Percentiles rank a stretch among this genome's conserved stretches.
phyloP scores from a whole-genome alignment of 92 coral and sea anemone species.

The Ricordea florida region DNA sequence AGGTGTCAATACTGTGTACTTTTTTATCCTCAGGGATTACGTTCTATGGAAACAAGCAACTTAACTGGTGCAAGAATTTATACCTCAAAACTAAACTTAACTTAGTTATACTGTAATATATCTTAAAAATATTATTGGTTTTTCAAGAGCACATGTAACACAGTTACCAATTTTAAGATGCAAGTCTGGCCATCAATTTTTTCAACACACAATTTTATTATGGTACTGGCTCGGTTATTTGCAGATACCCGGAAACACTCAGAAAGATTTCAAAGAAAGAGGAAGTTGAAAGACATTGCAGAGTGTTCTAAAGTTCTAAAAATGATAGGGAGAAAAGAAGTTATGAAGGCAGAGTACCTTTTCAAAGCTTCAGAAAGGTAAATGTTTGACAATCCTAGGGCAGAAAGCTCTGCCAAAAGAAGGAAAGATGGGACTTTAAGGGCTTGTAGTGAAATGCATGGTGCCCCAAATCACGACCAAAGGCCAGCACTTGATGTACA shows the following conservation, averaged over 20 bases:
- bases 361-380: slow-evolving; percentile 12
- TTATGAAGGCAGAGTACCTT: neutral
- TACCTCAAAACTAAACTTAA: too few species aligned
- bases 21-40: too few species aligned
- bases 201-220: too few species aligned
- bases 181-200: too few species aligned
- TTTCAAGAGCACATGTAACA: too few species aligned
- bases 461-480: slow-evolving; percentile 32
- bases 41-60: too few species aligned
- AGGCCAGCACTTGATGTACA: slow-evolving; percentile 53
- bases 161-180: too few species aligned
- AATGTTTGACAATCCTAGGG: slow-evolving; percentile 31
- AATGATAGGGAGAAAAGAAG: slow-evolving; percentile 15
- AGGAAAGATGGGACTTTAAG: slow-evolving; percentile 58
- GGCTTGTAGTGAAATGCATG: slow-evolving; percentile 65
- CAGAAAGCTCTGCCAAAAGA: slow-evolving; percentile 56
- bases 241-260: slow-evolving; percentile 30
- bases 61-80: too few species aligned
- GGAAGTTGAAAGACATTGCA: slow-evolving; percentile 8
- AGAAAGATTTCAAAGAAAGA: slow-evolving; percentile 37
- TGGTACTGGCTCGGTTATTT: slow-evolving; percentile 1
- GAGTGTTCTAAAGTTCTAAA: slow-evolving; percentile 5
- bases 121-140: too few species aligned
- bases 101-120: too few species aligned
- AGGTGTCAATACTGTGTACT: too few species aligned